Conservation (phyloP, 2,113 vertebrate genomes). For the Coptodon rendalli region DNA sequence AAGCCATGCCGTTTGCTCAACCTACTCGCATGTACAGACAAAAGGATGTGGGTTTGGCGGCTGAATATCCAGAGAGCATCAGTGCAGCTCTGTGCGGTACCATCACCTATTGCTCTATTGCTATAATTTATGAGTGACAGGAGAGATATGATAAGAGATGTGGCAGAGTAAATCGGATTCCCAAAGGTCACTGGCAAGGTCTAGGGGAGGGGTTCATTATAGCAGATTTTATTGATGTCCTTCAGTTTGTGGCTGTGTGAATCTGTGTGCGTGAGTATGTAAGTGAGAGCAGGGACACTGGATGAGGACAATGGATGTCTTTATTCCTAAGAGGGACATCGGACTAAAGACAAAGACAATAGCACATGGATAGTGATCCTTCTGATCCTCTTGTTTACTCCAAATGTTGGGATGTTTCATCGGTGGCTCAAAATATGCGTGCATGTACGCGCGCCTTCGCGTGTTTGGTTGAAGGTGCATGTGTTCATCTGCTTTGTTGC, state of each 20-base stretch:
- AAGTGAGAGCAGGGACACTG: neutral
- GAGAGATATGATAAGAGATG: slow-evolving; percentile 53
- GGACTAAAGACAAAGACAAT: neutral
- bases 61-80: neutral
- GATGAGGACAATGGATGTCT: neutral
- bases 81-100: neutral
- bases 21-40: neutral
- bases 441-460: neutral
- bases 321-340: neutral
- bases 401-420: slow-evolving; percentile 20
- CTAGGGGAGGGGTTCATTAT: slow-evolving; percentile 51
- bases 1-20: neutral
- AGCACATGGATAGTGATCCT: neutral
- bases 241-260: slow-evolving; percentile 35
- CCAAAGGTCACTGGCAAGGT: slow-evolving; percentile 60
- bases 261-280: neutral
- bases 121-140: slow-evolving; percentile 55
- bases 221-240: slow-evolving; percentile 57
- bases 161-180: slow-evolving; percentile 41
- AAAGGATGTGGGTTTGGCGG: neutral
- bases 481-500: slow-evolving; percentile 24
- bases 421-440: slow-evolving; percentile 8
- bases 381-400: slow-evolving; percentile 17
- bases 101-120: slow-evolving; percentile 28
- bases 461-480: slow-evolving; percentile 8